These are phyloP conservation scores for Periphyllus acericola DNA, from an alignment of 2,888 invertebrate genomes.

Conservation along the genomic window DNA sequence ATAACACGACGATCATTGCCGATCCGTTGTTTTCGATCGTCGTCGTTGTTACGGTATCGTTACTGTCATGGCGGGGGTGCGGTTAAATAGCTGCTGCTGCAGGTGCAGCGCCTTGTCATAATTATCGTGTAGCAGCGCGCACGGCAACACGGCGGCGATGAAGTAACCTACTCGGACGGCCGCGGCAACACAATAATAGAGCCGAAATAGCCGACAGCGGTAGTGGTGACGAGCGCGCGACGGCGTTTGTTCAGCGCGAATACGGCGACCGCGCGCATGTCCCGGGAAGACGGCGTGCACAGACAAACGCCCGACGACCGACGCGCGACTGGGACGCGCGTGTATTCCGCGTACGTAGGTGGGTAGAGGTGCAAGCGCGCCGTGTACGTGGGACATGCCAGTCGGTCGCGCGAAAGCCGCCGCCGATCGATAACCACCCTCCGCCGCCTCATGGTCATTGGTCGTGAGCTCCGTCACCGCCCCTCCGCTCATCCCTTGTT, in stretches of 20 bases:
- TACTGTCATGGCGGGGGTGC: too few species aligned
- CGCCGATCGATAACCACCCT: constrained; percentile 27
- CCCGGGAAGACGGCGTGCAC: background rate
- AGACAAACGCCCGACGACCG: background rate
- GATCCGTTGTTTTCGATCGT: background rate
- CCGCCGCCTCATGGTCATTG: background rate
- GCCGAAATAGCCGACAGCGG: background rate
- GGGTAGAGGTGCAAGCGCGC: background rate
- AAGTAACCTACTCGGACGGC: too few species aligned
- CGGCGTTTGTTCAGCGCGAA: background rate
- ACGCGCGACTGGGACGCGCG: background rate
- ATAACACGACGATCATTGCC: too few species aligned
- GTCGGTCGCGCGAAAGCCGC: background rate
- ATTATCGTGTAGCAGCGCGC: too few species aligned
- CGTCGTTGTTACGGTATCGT: background rate
- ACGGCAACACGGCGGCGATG: background rate
- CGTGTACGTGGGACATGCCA: background rate
- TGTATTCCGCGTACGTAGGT: background rate
- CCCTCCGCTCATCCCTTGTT: background rate
- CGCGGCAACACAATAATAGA: too few species aligned
- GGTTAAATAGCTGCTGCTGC: too few species aligned
- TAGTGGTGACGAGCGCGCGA: background rate
- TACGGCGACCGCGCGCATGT: background rate
- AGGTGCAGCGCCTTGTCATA: too few species aligned
- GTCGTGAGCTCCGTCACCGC: background rate